These are phyloP conservation scores for Julus scanicus DNA, from an alignment of 2,888 invertebrate species.

Conservation along the genomic window DNA sequence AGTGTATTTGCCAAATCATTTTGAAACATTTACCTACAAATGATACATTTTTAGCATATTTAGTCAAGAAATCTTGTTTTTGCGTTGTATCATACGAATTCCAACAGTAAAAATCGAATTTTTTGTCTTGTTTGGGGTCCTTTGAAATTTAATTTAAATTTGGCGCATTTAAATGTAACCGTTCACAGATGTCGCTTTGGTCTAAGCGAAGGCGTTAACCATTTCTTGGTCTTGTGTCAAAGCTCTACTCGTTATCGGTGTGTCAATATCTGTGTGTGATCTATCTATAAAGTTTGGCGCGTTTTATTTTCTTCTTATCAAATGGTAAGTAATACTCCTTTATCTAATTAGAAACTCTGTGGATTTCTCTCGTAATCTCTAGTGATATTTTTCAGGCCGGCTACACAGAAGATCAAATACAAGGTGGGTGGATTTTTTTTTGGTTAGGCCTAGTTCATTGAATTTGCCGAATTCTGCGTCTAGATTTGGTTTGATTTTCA, in stretches of 20 bases:
- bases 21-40: too few species aligned
- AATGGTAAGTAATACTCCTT: background rate
- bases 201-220: background rate
- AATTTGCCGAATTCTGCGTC: background rate
- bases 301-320: background rate
- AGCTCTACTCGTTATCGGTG: background rate
- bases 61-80: too few species aligned
- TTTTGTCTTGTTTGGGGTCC: too few species aligned
- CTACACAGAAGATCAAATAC: conserved; percentile 42
- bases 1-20: too few species aligned
- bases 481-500: background rate
- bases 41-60: too few species aligned
- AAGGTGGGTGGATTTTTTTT: conserved; percentile 43
- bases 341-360: background rate
- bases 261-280: background rate
- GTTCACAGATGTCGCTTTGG: background rate
- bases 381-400: background rate
- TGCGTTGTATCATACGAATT: too few species aligned
- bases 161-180: background rate
- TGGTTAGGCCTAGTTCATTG: conserved; percentile 1
- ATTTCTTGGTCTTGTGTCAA: background rate
- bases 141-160: too few species aligned
- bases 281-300: background rate
- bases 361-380: background rate
- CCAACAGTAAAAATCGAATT: too few species aligned